Evolutionary conservation across 2,888 invertebrate genomes (phyloP).

Genomic region (Apamea monoglypha): DNA sequence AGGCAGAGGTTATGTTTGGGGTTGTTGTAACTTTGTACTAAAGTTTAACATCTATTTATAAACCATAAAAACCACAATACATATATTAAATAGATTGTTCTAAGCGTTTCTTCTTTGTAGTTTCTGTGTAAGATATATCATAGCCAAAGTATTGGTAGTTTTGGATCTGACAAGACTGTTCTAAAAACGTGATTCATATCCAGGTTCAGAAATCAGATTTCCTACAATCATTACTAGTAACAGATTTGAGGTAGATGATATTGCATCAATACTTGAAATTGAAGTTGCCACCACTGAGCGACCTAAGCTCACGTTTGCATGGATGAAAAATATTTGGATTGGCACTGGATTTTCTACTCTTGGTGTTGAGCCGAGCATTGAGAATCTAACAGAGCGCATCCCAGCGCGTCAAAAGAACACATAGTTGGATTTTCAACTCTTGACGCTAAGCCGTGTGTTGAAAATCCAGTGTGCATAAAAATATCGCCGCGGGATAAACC

Average conservation of each 20-base stretch:
- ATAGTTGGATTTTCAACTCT: neutral
- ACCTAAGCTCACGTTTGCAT: neutral
- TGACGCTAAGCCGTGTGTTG: neutral
- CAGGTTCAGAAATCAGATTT: neutral
- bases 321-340: neutral
- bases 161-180: neutral
- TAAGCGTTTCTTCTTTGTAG: neutral
- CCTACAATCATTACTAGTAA: neutral
- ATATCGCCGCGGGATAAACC: neutral
- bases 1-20: neutral
- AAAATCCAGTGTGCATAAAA: neutral
- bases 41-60: neutral
- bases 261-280: neutral
- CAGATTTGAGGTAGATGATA: neutral
- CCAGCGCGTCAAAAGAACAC: neutral
- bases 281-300: neutral
- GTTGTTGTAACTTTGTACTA: neutral
- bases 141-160: neutral
- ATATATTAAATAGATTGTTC: neutral
- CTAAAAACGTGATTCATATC: neutral
- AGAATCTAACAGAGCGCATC: too few species aligned
- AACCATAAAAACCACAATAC: neutral
- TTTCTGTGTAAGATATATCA: too few species aligned
- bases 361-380: too few species aligned
- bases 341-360: too few species aligned